Evolutionary conservation across 2,797 vertebrate genomes (phyloP), one percentile per base, ranked within the genome.

Genomic region (Pampus argenteus): DNA sequence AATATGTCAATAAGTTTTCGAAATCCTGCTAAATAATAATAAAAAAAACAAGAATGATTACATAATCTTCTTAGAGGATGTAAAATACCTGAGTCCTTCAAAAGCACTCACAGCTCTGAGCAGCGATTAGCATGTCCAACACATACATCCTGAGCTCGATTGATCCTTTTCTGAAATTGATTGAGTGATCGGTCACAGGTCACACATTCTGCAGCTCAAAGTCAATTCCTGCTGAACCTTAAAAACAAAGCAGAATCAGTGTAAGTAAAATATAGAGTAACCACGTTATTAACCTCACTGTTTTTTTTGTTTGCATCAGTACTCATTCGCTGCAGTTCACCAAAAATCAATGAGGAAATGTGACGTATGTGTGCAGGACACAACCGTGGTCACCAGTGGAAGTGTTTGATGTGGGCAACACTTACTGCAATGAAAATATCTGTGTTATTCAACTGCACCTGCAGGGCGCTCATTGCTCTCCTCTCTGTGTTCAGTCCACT

Each of bases 231-330:
- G 29, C 56, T 76, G 40, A 31, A n/a, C 38, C 25, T 42, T 60
- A 40, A 14, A 55, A 66, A 66, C 42, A 75, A 74, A 65, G 44
- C 20, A 5, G 18, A 74, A 76, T 73, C 65, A 64, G 54, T 62
- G 26, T 4, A 23, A 0, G 38, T 59, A 45, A 55, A 51, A 60
- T 45, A 45, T n/a, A 6, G 5, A 9, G 11, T 20, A 52, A 52
- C 65, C 28, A 52, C 40, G 50, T 31, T 57, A 73, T 74, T 64
- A 44, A 86, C 65, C 57, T 44, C 5, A 6, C n/a, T 51, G 36
- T 5, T 73, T 65, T 76, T 66, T 71, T 36, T 74, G 44, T 11
- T 18, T 63, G 44, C 44, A 61, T 74, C 58, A 56, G 31, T 28
- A 60, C 52, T 45, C 52, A 51, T 68, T 71, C 31, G 64, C 50